Evolutionary conservation across 2,797 vertebrate species (phyloP).

Genomic region (Emys orbicularis): DNA sequence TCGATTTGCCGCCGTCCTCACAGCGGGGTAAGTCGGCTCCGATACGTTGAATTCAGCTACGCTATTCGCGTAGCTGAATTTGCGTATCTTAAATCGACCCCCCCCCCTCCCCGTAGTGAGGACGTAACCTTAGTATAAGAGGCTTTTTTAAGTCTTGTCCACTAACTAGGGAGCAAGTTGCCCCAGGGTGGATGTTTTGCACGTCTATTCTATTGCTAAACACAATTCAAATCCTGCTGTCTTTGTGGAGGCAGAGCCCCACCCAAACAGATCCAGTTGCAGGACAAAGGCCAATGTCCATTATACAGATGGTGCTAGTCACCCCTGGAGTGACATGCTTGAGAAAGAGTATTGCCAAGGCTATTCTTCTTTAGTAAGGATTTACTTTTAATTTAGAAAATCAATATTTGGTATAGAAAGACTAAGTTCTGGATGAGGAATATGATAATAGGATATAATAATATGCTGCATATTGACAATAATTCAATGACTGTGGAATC

Average conservation of each 20-base stretch:
- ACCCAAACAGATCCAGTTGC: fast-evolving
- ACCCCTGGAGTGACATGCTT: background rate
- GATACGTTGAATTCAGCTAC: too few species aligned
- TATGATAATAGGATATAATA: background rate
- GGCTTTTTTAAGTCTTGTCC: background rate
- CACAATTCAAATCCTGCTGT: background rate
- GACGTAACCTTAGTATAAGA: background rate
- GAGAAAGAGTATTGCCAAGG: background rate
- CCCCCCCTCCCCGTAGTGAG: too few species aligned
- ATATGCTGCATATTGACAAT: background rate
- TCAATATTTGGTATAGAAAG: background rate
- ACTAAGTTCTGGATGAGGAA: background rate
- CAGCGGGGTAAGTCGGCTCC: too few species aligned
- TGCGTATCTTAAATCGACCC: too few species aligned
- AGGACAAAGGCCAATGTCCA: background rate
- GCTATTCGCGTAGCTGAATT: too few species aligned
- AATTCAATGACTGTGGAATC: background rate
- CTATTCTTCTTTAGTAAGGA: background rate
- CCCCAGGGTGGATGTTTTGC: background rate
- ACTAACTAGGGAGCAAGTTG: fast-evolving
- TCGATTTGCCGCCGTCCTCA: too few species aligned
- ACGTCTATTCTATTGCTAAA: fast-evolving
- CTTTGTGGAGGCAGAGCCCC: background rate
- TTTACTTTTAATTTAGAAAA: fast-evolving
- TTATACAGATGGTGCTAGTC: background rate